Base-by-base conservation (phyloP, 2,888 invertebrate species). In the Cordilura impudica region DNA sequence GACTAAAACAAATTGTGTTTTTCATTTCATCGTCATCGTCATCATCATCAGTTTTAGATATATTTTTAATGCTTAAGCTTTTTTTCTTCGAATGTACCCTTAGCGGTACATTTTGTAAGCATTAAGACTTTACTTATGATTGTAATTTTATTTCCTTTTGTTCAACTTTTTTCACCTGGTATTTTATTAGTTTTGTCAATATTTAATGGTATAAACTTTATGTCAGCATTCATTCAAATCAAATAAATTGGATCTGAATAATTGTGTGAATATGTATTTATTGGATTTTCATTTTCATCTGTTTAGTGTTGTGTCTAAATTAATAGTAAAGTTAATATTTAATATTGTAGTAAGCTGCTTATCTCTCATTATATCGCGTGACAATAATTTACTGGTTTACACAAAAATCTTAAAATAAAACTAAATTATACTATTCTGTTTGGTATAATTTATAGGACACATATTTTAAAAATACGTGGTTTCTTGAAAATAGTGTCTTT, bases 211-310 rank as follows among this genome's bases (percentile, higher is more conserved):
- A 75, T 79, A 74, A 71, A 71, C 66, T 66, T 61, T 73, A 70
- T 78, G 81, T 78, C 78, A 73, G 82, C 73, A 78, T 81, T 78
- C 69, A 81, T 82, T 81, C 70, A 67, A 69, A 78, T 81, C 78
- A 82, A 81, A 78, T 47, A 78, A 81, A 81, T 81, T 78, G 76
- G 65, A 78, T 76, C 19, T 69, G 47, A 58, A 45, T 18, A 65
- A 49, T 39, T 65, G 29, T 73, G 29, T 39, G 43, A 23, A n/a
- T 26, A 14, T 47, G 26, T 61, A 21, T 47, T 23, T 29, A 23
- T 31, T 18, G n/a, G 19, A 18, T 19, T 19, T 31, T 4, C 18
- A n/a, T n/a, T n/a, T n/a, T n/a, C n/a, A n/a, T n/a, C n/a, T n/a
- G n/a, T n/a, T n/a, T n/a, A n/a, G n/a, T n/a, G n/a, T n/a, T n/a